Conservation (phyloP, 2,797 vertebrate species). For the Luscinia luscinia region DNA sequence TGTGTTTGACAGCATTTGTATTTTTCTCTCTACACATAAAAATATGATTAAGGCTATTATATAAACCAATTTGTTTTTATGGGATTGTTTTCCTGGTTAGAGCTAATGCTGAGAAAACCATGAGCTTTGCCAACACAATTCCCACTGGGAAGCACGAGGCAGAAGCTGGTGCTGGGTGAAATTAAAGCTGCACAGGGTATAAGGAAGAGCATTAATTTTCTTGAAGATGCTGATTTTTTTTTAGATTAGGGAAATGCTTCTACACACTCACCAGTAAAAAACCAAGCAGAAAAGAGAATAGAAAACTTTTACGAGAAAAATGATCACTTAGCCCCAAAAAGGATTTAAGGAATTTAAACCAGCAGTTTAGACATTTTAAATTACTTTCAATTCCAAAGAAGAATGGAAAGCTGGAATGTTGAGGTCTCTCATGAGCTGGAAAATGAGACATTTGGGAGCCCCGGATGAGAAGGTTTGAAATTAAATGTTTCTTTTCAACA, state of each 20-base stretch:
- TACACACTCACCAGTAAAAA: background rate
- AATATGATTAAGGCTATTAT: background rate
- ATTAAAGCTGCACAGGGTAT: background rate
- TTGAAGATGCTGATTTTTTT: background rate
- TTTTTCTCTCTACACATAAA: background rate
- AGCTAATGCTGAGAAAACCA: background rate
- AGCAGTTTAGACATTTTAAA: background rate
- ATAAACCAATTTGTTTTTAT: background rate
- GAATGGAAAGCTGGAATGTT: background rate
- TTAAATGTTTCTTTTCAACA: background rate
- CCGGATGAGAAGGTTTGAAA: background rate
- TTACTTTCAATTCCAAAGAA: background rate
- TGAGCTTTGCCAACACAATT: background rate
- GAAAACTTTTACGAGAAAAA: background rate
- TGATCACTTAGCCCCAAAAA: background rate
- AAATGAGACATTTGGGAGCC: background rate
- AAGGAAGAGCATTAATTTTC: background rate
- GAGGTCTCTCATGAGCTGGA: background rate
- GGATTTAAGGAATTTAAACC: background rate
- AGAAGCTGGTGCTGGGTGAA: background rate
- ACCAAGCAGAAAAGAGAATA: background rate
- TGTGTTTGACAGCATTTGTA: background rate
- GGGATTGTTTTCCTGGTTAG: background rate
- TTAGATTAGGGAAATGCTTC: background rate
- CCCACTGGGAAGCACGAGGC: background rate